Evolutionary conservation across 2,888 invertebrate species (phyloP), one percentile per base, ranked within the genome.

Genomic region (Diadromus collaris): DNA sequence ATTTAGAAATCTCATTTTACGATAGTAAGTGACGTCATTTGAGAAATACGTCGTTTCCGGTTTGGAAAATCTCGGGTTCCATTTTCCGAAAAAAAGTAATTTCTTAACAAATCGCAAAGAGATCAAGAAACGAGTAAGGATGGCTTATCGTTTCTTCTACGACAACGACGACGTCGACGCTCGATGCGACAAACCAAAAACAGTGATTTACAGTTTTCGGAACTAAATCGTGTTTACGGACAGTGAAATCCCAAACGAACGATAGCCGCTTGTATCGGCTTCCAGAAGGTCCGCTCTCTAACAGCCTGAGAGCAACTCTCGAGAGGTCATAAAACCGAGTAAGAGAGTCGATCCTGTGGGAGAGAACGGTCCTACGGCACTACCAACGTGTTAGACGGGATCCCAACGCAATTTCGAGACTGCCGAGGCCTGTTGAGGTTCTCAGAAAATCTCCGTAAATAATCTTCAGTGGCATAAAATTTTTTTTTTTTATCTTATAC

Each of bases 361-460:
- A 63, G 63, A 64, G 38, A 77, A 77, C 54, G 68, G 38, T 38
- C 34, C 72, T 27, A 56, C 46, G 29, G 48, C 32, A 46, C 48
- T 24, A 13, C 64, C 58, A 48, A 38, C 21, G 77, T 46, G 56
- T 68, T 68, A 56, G 38, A 68, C 41, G 63, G 61, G 60, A 63
- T 24, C 46, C 21, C 19, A 56, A 60, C 54, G 61, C 67, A 19
- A 67, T 32, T 72, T 77, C 54, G 56, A 67, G 72, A 19, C 77
- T 63, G 56, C 72, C 68, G 65, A 41, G 61, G 54, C 65, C 2
- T n/a, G 61, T 13, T 54, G 44, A 68, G 72, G 51, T 72, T 77
- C 77, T 63, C 54, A 56, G 72, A 68, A 77, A 72, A 54, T 32
- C 72, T 27, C 68, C 34, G 68, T 67, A 68, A 77, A 72, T 72